Base-by-base conservation (phyloP, 2,113 vertebrate species). In the Oreochromis niloticus region DNA sequence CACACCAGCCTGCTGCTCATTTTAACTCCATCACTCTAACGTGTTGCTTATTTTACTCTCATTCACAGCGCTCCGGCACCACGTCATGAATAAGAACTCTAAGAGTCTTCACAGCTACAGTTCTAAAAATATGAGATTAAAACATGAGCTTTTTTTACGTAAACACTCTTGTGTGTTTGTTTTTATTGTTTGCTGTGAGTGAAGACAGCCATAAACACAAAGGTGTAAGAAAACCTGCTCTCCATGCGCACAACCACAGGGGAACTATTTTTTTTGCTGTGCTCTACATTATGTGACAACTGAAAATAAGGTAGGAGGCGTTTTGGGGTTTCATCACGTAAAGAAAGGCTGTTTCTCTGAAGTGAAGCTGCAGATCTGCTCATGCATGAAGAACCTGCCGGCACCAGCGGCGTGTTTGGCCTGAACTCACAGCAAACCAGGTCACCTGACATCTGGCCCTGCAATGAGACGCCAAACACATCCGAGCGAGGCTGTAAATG, bases 91-190 rank as follows among this genome's bases (percentile, higher is more conserved):
- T n/a, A 17, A 50, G 4, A 78, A 19, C 43, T 12, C 9, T 19
- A 19, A 12, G 48, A 17, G 48, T 36, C 3, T 19, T 24, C 12
- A 24, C 71, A 48, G 10, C 16, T 2, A 50, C 24, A 32, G 9
- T 12, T 32, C 24, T 30, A 30, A 75, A 75, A 48, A 0, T 7
- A 11, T 30, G 17, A 66, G 1, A 12, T 66, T 66, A 66, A 66
- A 66, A 66, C 3, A 1, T 22, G 2, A 61, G 16, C 2, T 11
- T 3, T 34, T 1, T 32, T 1, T 1, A 30, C 3, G 27, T 48
- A 7, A 3, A 48, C 14, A 3, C 9, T 48, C 6, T 0, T 11
- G 13, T 41, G 9, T 71, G 5, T 75, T 4, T 17, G 3, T 73
- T 48, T 75, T 48, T 48, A 48, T 48, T 32, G 71, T 50, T 75